These are phyloP conservation scores for Stegodyphus mimosarum DNA, from an alignment of 1,140 invertebrate species.

Conservation along the genomic window DNA sequence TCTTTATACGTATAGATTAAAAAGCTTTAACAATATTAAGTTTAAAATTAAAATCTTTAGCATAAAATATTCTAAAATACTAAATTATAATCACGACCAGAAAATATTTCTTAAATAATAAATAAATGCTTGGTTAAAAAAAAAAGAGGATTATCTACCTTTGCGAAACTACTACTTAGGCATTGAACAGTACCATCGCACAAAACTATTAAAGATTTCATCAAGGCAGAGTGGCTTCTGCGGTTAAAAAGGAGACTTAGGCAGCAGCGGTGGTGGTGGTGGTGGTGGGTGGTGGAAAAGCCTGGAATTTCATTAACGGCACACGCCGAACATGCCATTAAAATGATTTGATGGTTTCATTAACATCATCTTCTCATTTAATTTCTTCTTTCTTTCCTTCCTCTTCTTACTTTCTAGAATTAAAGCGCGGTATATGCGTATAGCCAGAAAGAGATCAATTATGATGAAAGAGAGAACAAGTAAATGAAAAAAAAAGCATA, in stretches of 20 bases:
- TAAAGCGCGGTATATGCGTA: neutral
- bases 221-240: neutral
- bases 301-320: slow-evolving; percentile 1
- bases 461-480: neutral
- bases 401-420: too few relatives aligned
- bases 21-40: too few relatives aligned
- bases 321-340: slow-evolving; percentile 10
- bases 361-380: neutral
- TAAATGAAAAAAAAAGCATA: neutral
- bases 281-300: neutral
- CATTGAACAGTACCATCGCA: neutral
- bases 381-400: neutral
- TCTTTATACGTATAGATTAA: too few relatives aligned
- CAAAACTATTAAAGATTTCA: neutral
- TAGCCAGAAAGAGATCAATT: neutral
- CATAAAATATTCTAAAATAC: too few relatives aligned
- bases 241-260: neutral
- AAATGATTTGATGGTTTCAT: slow-evolving; percentile 28
- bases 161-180: neutral
- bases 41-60: too few relatives aligned
- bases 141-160: too few relatives aligned
- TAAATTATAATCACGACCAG: too few relatives aligned
- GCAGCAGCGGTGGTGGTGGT: neutral
- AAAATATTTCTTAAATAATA: too few relatives aligned
- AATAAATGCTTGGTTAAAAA: too few relatives aligned